A percentile compares a stretch with the other conserved stretches of the same genome.
phyloP scores from a whole-genome alignment of 2,113 vertebrate species.

The Gymnocephalus cernua region DNA sequence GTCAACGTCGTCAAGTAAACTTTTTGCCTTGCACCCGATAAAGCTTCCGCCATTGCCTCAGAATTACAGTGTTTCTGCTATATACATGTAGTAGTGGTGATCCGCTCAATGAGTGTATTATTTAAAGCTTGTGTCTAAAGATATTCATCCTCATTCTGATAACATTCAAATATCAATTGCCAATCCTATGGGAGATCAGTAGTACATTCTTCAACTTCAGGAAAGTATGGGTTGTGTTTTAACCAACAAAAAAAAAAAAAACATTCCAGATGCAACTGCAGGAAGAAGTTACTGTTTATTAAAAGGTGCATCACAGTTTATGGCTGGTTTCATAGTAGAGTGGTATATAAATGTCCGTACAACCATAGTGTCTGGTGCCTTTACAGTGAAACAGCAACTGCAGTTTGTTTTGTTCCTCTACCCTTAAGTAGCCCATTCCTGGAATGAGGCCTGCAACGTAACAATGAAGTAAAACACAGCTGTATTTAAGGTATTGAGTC shows the following conservation, averaged over 20 bases:
- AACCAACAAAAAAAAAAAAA: background rate
- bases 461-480: conserved; percentile 32
- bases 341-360: background rate
- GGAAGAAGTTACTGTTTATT: background rate
- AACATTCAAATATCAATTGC: background rate
- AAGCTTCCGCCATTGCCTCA: too few relatives aligned
- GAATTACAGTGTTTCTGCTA: too few relatives aligned
- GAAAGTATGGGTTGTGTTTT: background rate
- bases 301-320: conserved; percentile 11
- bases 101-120: background rate
- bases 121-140: background rate
- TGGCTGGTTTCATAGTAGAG: background rate
- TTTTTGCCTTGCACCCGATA: too few relatives aligned
- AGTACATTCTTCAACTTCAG: background rate
- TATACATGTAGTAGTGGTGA: too few relatives aligned
- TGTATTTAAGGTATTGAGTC: conserved; percentile 24
- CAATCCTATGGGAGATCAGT: background rate
- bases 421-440: conserved; percentile 31
- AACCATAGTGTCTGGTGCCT: conserved; percentile 19
- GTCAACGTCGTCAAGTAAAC: background rate
- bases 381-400: conserved; percentile 3
- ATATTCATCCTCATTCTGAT: background rate
- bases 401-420: conserved; percentile 35
- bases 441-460: conserved; percentile 27
- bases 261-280: background rate